Conservation (phyloP, 2,797 vertebrate species). For the Gadopsis bispinosus region DNA sequence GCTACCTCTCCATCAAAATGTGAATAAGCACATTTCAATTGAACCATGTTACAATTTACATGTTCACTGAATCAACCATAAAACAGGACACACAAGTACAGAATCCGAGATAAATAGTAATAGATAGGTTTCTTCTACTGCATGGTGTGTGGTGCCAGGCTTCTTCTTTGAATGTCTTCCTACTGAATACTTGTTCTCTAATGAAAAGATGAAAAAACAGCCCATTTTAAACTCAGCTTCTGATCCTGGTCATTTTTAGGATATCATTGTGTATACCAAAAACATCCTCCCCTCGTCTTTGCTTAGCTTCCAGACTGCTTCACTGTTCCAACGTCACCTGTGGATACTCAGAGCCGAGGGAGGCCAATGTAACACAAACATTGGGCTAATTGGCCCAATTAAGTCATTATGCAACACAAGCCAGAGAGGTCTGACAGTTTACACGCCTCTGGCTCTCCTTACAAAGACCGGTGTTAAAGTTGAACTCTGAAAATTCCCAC, state of each 20-base stretch:
- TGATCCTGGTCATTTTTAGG: constrained; percentile 14
- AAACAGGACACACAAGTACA: constrained; percentile 10
- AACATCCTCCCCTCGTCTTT: constrained; percentile 25
- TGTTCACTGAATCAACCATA: background rate
- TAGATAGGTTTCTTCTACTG: constrained; percentile 15
- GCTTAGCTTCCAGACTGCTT: constrained; percentile 54
- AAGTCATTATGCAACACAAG: constrained; percentile 84
- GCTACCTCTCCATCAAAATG: background rate
- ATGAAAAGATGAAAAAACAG: constrained; percentile 41
- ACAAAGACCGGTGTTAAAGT: constrained; percentile 65
- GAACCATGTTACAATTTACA: constrained; percentile 14
- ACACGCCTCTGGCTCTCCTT: constrained; percentile 65
- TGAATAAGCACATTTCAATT: background rate
- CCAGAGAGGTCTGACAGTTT: constrained; percentile 79
- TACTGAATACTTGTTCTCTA: constrained; percentile 51
- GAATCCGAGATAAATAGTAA: constrained; percentile 6
- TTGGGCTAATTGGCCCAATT: constrained; percentile 82
- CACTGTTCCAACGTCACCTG: constrained; percentile 74
- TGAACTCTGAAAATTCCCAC: constrained; percentile 63
- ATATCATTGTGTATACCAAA: background rate
- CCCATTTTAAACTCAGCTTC: constrained; percentile 6
- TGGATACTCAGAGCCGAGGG: constrained; percentile 72
- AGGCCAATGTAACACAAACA: constrained; percentile 83
- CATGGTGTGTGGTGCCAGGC: constrained; percentile 30
- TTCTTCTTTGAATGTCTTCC: constrained; percentile 38